Conservation (phyloP, 2,888 invertebrate species). For the Philonicus albiceps region DNA sequence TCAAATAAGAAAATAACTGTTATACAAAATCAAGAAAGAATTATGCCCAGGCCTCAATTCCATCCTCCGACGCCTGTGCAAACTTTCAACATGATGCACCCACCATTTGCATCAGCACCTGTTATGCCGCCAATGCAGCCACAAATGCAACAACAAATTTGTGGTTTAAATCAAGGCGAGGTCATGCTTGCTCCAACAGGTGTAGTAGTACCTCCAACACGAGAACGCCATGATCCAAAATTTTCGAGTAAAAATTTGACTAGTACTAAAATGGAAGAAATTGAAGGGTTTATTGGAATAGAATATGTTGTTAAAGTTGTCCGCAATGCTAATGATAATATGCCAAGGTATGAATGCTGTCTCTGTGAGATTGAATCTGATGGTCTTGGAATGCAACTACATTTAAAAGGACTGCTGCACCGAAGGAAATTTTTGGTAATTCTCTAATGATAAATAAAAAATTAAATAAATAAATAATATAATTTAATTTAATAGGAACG, state of each 20-base stretch:
- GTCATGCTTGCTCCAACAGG: slow-evolving; percentile 15
- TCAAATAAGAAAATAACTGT: neutral
- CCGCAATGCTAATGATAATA: slow-evolving; percentile 69
- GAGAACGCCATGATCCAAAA: neutral
- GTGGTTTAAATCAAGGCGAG: neutral
- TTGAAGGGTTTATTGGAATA: slow-evolving; percentile 68
- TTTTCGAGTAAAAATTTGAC: slow-evolving; percentile 12
- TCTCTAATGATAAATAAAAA: neutral
- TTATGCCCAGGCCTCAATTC: neutral
- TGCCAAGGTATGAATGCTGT: slow-evolving; percentile 77
- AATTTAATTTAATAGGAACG: slow-evolving; percentile 52
- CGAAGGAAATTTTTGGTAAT: slow-evolving; percentile 73
- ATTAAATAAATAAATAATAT: neutral
- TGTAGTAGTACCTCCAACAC: neutral
- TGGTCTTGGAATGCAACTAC: slow-evolving; percentile 78
- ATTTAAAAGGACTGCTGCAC: slow-evolving; percentile 80
- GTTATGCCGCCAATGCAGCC: neutral
- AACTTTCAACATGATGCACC: neutral
- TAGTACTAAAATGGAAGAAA: slow-evolving; percentile 40
- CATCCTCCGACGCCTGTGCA: neutral
- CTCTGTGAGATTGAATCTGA: slow-evolving; percentile 80
- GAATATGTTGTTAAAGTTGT: slow-evolving; percentile 81
- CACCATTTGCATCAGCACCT: neutral
- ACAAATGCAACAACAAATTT: neutral
- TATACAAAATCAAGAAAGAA: neutral